Base-by-base conservation (phyloP, 2,888 invertebrate species). In the Salticus scenicus region DNA sequence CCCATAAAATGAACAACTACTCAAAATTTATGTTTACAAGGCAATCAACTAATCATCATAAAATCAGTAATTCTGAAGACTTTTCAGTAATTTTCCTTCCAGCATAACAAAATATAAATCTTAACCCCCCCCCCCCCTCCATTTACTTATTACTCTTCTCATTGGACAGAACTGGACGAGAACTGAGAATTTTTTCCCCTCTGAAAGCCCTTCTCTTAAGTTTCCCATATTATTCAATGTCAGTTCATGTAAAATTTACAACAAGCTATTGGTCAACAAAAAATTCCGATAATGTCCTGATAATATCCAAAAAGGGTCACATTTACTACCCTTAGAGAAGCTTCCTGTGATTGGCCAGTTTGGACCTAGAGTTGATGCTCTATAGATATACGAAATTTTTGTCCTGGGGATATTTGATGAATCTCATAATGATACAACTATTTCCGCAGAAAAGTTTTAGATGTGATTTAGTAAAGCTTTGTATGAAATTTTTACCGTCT, bases 251-350 rank as follows among this genome's bases (percentile, higher is more conserved):
- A 0, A 69, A 66, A 84, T 83, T 83, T 83, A 83, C 57, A 51
- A 63, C 27, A 47, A 66, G 71, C 30, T 67, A 73, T 69, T 67
- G 27, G 71, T 57, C 73, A 73, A 57, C 72, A 76, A 41, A 83
- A 83, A 74, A 76, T 76, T 71, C 63, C 73, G 83, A 84, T 84
- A 84, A 84, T 84, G 67, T 72, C 69, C 70, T 27, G n/a, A 83
- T 20, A 31, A 31, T 71, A 30, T 28, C 31, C 37, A 69, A 24
- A n/a, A n/a, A 37, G 73, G 83, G 51, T 78, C 47, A 30, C 42
- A 28, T 20, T 67, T 47, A 31, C 51, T 69, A 84, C 83, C 77
- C 77, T 73, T 72, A 31, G 72, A 28, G 4, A 72, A 5, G 57
- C 5, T 5, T 20, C 27, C 27, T 31, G 17, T 51, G 77, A 84